A percentile compares a stretch with the other conserved stretches of the same genome.
Conservation (phyloP, 2,888 invertebrate genomes). For the Drosophila phalerata region DNA sequence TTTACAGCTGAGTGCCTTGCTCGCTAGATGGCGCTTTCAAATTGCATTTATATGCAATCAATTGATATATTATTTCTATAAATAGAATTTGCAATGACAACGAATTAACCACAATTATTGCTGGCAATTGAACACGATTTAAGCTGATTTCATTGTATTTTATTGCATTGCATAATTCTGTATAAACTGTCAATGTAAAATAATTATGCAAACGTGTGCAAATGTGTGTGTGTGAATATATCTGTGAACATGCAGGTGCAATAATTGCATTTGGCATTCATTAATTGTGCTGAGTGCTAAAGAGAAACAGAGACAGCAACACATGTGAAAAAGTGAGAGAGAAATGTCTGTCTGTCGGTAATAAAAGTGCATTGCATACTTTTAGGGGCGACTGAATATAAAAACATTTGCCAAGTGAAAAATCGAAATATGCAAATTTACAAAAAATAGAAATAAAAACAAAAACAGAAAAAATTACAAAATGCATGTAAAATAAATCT, state of each 20-base stretch:
- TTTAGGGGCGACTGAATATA: slow-evolving; percentile 40
- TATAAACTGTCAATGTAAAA: slow-evolving; percentile 16
- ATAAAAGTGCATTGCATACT: slow-evolving; percentile 61
- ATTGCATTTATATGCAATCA: neutral
- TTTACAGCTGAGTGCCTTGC: slow-evolving; percentile 33
- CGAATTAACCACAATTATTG: slow-evolving; percentile 52
- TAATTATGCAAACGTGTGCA: slow-evolving; percentile 16
- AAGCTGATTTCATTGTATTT: slow-evolving; percentile 48
- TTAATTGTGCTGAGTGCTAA: slow-evolving; percentile 55
- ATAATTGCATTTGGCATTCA: slow-evolving; percentile 75
- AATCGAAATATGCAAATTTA: slow-evolving; percentile 24
- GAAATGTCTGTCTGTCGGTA: slow-evolving; percentile 11
- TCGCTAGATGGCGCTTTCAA: slow-evolving; percentile 1
- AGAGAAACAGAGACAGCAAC: neutral
- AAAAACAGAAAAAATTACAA: neutral
- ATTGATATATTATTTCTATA: slow-evolving; percentile 9
- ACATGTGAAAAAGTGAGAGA: slow-evolving; percentile 3
- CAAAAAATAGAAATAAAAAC: too few relatives aligned
- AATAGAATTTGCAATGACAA: slow-evolving; percentile 24
- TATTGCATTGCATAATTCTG: slow-evolving; percentile 47
- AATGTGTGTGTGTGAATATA: neutral
- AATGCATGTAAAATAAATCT: neutral
- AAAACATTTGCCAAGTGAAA: slow-evolving; percentile 38
- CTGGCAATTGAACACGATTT: slow-evolving; percentile 44
- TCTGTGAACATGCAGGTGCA: slow-evolving; percentile 64